These are phyloP conservation scores for Eptesicus fuscus DNA, from an alignment of 2,113 vertebrate genomes.

Conservation along the genomic window DNA sequence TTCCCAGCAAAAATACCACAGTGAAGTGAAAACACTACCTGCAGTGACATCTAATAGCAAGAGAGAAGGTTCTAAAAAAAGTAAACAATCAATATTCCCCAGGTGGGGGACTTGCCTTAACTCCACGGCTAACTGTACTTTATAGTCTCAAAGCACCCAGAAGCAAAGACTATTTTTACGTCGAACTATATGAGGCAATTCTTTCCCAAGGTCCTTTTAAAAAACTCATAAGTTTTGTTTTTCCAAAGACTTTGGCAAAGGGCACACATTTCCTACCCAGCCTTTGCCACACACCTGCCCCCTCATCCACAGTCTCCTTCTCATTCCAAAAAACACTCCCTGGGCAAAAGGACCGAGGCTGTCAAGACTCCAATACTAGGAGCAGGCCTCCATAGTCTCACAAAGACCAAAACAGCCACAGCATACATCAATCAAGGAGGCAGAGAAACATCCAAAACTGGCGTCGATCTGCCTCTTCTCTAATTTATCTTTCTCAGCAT, in stretches of 20 bases:
- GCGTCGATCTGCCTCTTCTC: neutral
- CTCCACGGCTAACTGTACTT: neutral
- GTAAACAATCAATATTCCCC: neutral
- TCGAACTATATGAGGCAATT: neutral
- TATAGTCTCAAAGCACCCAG: neutral
- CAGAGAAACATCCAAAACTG: neutral
- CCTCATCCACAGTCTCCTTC: neutral
- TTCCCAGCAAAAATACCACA: neutral
- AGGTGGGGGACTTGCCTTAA: neutral
- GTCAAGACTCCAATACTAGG: neutral
- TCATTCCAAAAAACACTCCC: neutral
- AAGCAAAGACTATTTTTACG: slow-evolving; percentile 9
- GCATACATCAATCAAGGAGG: neutral
- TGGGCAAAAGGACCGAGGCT: neutral
- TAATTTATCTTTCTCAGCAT: neutral
- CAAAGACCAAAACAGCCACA: neutral
- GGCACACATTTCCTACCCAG: neutral
- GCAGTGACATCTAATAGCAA: neutral
- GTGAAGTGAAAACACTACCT: neutral
- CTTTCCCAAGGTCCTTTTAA: neutral
- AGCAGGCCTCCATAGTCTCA: neutral
- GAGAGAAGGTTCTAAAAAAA: neutral
- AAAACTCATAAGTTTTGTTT: neutral
- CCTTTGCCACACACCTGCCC: neutral
- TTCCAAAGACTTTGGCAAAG: neutral